phyloP scores from a whole-genome alignment of 1,140 invertebrate species.

The Drosophila bocqueti region DNA sequence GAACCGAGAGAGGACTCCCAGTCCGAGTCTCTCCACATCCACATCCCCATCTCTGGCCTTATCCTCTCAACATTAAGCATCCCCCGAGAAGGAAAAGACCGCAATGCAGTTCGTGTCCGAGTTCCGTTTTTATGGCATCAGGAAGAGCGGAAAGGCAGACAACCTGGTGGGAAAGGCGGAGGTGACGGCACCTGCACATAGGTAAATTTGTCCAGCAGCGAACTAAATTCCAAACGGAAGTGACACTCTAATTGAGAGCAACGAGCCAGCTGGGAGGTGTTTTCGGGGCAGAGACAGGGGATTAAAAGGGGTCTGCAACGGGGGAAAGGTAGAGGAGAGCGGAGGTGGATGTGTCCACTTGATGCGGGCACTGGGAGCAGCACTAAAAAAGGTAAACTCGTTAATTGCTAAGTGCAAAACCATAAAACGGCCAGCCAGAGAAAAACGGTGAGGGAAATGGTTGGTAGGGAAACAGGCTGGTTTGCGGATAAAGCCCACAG shows the following conservation, averaged over 20 bases:
- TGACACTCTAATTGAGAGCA: slow-evolving; percentile 68
- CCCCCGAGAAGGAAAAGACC: slow-evolving; percentile 34
- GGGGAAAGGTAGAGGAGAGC: neutral
- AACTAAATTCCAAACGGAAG: slow-evolving; percentile 58
- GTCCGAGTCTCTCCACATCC: slow-evolving; percentile 21
- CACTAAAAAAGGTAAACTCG: slow-evolving; percentile 69
- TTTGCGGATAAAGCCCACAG: neutral
- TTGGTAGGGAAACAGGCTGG: slow-evolving; percentile 3
- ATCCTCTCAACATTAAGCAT: slow-evolving; percentile 16
- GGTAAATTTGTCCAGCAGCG: slow-evolving; percentile 70
- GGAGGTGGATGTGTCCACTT: slow-evolving; percentile 39
- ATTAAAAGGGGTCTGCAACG: neutral
- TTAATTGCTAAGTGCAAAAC: slow-evolving; percentile 76
- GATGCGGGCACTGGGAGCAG: slow-evolving; percentile 48
- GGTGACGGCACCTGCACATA: slow-evolving; percentile 46
- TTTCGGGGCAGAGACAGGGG: slow-evolving; percentile 5
- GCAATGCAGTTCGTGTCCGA: slow-evolving; percentile 60
- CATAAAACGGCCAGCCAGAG: slow-evolving; percentile 56
- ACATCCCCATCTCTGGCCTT: neutral
- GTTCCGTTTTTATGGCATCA: slow-evolving; percentile 54
- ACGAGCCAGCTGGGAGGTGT: slow-evolving; percentile 64
- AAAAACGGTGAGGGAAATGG: slow-evolving; percentile 5
- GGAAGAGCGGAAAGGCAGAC: slow-evolving; percentile 15
- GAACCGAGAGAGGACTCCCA: slow-evolving; percentile 15
- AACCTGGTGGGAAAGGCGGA: neutral